These are phyloP conservation scores for Rosalia funebris DNA, from an alignment of 2,888 invertebrate species.

Conservation along the genomic window DNA sequence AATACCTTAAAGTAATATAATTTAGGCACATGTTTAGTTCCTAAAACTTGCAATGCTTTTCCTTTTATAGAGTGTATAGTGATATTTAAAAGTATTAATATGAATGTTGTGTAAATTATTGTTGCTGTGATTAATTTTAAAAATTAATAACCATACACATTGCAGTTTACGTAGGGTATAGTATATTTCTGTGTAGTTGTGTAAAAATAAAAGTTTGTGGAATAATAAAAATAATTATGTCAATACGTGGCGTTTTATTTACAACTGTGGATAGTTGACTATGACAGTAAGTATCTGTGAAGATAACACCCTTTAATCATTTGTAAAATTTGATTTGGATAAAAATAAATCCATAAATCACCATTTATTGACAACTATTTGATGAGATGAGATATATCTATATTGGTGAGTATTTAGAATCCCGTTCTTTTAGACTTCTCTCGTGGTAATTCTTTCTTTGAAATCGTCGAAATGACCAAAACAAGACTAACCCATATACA, in stretches of 20 bases:
- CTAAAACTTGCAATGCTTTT: constrained; percentile 45
- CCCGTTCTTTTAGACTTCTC: too few relatives aligned
- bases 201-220: constrained; percentile 61
- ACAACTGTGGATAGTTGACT: too few relatives aligned
- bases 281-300: too few relatives aligned
- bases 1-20: constrained; percentile 20
- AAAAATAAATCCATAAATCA: too few relatives aligned
- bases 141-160: constrained; percentile 51
- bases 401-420: too few relatives aligned
- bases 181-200: constrained; percentile 61
- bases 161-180: constrained; percentile 57
- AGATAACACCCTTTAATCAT: too few relatives aligned
- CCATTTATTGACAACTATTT: too few relatives aligned
- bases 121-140: constrained; percentile 65
- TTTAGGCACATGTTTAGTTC: constrained; percentile 40
- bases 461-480: too few relatives aligned
- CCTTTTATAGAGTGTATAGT: constrained; percentile 50
- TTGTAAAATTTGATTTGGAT: too few relatives aligned
- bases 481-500: too few relatives aligned
- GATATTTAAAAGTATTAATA: constrained; percentile 51
- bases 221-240: constrained; percentile 54
- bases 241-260: constrained; percentile 26
- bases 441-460: too few relatives aligned
- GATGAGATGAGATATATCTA: too few relatives aligned
- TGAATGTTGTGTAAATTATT: constrained; percentile 63